phyloP scores from a whole-genome alignment of 2,797 vertebrate species.

The Darevskia mixta region DNA sequence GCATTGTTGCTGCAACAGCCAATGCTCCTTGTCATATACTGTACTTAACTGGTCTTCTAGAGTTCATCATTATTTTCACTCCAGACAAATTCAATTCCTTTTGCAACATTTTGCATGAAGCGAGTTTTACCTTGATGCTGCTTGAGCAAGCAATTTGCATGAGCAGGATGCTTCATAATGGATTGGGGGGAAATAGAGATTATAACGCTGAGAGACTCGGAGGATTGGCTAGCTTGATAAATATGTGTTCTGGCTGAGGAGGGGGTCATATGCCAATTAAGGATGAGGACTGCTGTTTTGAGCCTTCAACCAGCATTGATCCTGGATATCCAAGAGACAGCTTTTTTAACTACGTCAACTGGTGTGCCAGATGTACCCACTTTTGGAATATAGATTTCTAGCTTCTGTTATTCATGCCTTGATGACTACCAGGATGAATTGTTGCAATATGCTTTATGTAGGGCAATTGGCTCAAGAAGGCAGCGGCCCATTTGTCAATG shows the following conservation, averaged over 20 bases:
- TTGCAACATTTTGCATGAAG: slow-evolving; percentile 31
- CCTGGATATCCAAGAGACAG: neutral
- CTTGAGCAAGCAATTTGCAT: neutral
- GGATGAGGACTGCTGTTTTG: no score
- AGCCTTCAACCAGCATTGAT: neutral
- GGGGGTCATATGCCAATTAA: neutral
- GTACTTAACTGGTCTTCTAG: neutral
- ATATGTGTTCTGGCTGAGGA: neutral
- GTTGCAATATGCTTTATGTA: neutral
- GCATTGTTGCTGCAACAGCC: neutral
- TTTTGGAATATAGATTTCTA: neutral
- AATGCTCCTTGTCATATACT: neutral
- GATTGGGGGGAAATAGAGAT: neutral
- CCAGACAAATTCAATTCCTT: neutral
- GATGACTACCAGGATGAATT: neutral
- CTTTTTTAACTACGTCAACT: neutral
- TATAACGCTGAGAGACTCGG: neutral
- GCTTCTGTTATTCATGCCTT: neutral
- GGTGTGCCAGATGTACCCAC: neutral
- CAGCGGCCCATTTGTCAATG: neutral
- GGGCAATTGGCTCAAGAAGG: neutral
- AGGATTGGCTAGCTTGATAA: neutral
- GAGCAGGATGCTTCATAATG: slow-evolving; percentile 39
- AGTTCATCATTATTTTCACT: slow-evolving; percentile 38
- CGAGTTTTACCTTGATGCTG: neutral